Base-by-base conservation (phyloP, 2,113 vertebrate species). In the Lophotis ruficrista region DNA sequence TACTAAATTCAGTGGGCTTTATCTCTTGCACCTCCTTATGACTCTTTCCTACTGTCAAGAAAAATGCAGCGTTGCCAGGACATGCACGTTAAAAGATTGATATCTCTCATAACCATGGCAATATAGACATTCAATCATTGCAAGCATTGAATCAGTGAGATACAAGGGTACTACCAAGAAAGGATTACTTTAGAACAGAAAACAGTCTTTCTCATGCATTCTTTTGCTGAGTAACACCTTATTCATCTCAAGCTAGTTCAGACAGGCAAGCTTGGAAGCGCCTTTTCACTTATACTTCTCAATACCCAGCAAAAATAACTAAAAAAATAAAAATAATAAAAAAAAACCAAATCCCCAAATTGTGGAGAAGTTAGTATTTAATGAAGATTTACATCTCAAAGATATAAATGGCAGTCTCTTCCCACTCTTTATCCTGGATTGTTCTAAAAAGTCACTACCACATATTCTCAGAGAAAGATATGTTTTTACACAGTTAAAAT, bases 161-260 rank as follows among this genome's bases (percentile, higher is more conserved):
- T 50, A 38, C 10, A 65, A 84, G 23, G 21, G 23, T 51, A 72
- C n/a, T 50, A 72, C 16, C 11, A 33, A 75, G 73, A 80, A 27
- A 65, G 37, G 31, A 15, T 54, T 53, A 53, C 51, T 53, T 53
- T 13, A 53, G 51, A 53, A 53, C 21, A 50, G 48, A 50, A 50
- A 50, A 47, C 47, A 47, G 47, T 85, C 54, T 79, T 37, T 95
- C 90, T 87, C 91, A 93, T 7, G 28, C 91, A 73, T 94, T 94
- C 87, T 89, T 94, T 65, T 77, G 89, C 89, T 95, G 96, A 94
- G 61, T 95, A 96, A 94, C 73, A 72, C 64, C 62, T 91, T 89
- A 87, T 91, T 95, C 93, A 96, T 87, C 70, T 41, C 62, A 69
- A 83, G 54, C 96, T 91, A 91, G 95, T 94, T 85, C 73, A 70